Evolutionary conservation across 2,113 vertebrate genomes (phyloP).

Genomic region (Carlito syrichta): DNA sequence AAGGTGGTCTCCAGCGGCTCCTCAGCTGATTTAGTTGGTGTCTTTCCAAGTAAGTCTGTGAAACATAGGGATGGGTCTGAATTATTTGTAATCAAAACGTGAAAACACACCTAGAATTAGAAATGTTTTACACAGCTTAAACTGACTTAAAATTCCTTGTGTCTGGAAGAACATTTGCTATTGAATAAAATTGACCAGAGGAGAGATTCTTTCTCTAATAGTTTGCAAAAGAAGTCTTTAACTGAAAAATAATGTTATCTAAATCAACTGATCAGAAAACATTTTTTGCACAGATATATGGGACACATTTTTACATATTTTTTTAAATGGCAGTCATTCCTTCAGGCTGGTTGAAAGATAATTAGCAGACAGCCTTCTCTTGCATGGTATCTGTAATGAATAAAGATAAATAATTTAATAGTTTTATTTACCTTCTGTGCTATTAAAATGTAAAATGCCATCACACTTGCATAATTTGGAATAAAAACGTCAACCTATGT

Average conservation of each 20-base stretch:
- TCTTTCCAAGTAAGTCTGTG: not conserved
- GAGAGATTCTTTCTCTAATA: constrained; percentile 30
- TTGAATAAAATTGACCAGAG: constrained; percentile 44
- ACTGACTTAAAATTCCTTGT: constrained; percentile 54
- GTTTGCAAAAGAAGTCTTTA: constrained; percentile 69
- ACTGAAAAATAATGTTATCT: constrained; percentile 43
- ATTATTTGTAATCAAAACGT: constrained; percentile 40
- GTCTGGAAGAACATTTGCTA: constrained; percentile 33
- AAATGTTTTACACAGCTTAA: constrained; percentile 49
- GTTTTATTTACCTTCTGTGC: constrained; percentile 9
- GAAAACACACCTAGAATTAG: constrained; percentile 61
- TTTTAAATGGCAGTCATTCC: not conserved
- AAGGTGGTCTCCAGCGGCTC: not conserved
- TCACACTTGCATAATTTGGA: not conserved
- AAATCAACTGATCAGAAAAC: not conserved
- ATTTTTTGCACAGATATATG: constrained; percentile 6
- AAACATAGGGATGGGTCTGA: not conserved
- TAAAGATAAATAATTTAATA: not conserved
- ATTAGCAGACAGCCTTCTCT: not conserved
- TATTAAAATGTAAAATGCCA: not conserved
- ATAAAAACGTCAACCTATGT: not conserved
- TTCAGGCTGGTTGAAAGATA: not conserved
- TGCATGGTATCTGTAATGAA: not conserved
- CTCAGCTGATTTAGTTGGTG: not conserved
- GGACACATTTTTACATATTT: not conserved